A percentile compares a stretch with the other conserved stretches of the same genome.
Conservation (phyloP, 2,797 vertebrate species). For the Eulemur mongoz region DNA sequence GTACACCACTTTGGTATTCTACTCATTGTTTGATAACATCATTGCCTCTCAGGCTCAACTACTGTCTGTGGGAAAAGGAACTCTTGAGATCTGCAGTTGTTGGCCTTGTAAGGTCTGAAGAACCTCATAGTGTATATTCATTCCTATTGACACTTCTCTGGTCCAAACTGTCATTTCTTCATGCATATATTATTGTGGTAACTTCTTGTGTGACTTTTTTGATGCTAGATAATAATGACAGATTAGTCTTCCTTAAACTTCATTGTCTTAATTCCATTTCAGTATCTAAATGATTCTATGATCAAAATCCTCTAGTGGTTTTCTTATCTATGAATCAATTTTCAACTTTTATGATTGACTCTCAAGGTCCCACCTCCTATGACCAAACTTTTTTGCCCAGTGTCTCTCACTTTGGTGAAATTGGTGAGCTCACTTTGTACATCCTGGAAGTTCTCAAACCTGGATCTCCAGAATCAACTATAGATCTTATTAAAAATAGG, state of each 20-base stretch:
- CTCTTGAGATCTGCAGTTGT: neutral
- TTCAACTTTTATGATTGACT: neutral
- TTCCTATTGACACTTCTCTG: neutral
- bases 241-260: neutral
- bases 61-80: neutral
- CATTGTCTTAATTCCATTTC: neutral
- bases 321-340: neutral
- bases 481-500: conserved; percentile 18
- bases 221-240: neutral
- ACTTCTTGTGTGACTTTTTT: neutral
- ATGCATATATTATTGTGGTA: neutral
- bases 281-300: neutral
- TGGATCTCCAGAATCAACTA: neutral
- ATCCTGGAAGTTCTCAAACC: neutral
- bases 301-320: neutral
- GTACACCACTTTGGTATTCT: neutral
- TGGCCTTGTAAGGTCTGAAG: neutral
- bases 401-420: conserved; percentile 19
- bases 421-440: neutral
- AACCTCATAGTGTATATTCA: neutral
- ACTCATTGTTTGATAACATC: neutral
- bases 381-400: neutral
- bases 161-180: neutral
- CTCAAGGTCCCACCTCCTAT: neutral
- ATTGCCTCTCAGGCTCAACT: neutral